These are phyloP conservation scores for Anticlea derivata DNA, from an alignment of 2,888 invertebrate genomes.

Conservation along the genomic window DNA sequence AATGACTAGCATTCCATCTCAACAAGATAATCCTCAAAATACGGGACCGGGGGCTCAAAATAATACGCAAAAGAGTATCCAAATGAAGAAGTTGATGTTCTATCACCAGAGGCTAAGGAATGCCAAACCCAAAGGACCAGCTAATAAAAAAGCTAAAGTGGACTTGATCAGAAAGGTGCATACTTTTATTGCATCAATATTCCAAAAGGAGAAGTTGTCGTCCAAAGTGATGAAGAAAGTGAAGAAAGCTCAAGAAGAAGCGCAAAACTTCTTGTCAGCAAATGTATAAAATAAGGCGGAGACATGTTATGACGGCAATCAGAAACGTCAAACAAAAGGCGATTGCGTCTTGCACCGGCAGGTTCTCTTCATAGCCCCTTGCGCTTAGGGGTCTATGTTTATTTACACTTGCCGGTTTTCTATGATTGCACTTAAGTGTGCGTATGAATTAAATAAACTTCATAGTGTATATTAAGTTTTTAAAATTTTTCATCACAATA, in stretches of 20 bases:
- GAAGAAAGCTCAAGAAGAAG: constrained; percentile 58
- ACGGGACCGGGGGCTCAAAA: constrained; percentile 21
- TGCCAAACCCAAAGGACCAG: constrained; percentile 44
- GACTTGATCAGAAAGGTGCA: constrained; percentile 53
- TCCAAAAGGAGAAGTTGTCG: constrained; percentile 45
- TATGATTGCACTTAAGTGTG: constrained; percentile 68
- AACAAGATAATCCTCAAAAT: constrained; percentile 32
- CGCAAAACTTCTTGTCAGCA: constrained; percentile 59
- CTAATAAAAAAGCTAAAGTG: constrained; percentile 49
- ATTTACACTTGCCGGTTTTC: constrained; percentile 62
- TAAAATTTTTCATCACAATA: not conserved
- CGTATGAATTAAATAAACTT: constrained; percentile 73
- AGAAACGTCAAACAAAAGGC: constrained; percentile 37
- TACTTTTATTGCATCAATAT: constrained; percentile 48
- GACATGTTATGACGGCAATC: constrained; percentile 45
- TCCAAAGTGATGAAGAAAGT: constrained; percentile 60
- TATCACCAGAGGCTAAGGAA: constrained; percentile 50
- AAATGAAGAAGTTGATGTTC: constrained; percentile 47
- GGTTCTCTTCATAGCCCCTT: constrained; percentile 42
- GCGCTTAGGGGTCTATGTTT: constrained; percentile 47
- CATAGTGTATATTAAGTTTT: constrained; percentile 69
- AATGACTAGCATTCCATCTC: constrained; percentile 45
- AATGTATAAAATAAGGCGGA: constrained; percentile 57
- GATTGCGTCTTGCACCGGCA: constrained; percentile 44
- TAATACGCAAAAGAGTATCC: constrained; percentile 17